Percentiles rank a stretch among this genome's conserved stretches.
phyloP scores from a whole-genome alignment of 2,113 vertebrate species.

The Neomonachus schauinslandi region DNA sequence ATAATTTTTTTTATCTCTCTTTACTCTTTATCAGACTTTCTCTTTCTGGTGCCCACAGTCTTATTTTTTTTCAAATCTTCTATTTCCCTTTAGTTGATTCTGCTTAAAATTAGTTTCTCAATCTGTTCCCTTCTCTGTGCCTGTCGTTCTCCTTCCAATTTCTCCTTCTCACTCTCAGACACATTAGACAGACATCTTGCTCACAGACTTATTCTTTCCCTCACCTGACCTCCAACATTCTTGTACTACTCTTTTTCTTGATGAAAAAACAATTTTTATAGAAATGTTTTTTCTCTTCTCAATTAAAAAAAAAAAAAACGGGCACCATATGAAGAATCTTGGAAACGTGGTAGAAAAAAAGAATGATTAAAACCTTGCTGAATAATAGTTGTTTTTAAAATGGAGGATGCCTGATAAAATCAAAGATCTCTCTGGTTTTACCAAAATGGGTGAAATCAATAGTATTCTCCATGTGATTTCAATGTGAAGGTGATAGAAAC shows the following conservation, averaged over 20 bases:
- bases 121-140: conserved; percentile 40
- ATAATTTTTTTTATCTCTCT: background rate
- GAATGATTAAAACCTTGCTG: background rate
- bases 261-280: background rate
- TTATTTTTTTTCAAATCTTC: background rate
- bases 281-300: background rate
- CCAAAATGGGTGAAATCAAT: background rate
- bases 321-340: background rate
- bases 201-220: background rate
- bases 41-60: background rate
- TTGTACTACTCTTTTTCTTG: background rate
- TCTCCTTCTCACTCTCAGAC: background rate
- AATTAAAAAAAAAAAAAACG: background rate
- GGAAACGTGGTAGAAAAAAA: background rate
- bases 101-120: conserved; percentile 40
- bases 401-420: background rate
- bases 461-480: background rate
- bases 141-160: background rate
- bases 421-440: background rate
- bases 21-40: background rate
- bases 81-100: conserved; percentile 25
- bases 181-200: background rate
- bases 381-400: background rate
- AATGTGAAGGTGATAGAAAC: background rate
- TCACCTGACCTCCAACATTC: background rate